Base-by-base conservation (phyloP, 2,888 invertebrate genomes). In the Amaurobius ferox region DNA sequence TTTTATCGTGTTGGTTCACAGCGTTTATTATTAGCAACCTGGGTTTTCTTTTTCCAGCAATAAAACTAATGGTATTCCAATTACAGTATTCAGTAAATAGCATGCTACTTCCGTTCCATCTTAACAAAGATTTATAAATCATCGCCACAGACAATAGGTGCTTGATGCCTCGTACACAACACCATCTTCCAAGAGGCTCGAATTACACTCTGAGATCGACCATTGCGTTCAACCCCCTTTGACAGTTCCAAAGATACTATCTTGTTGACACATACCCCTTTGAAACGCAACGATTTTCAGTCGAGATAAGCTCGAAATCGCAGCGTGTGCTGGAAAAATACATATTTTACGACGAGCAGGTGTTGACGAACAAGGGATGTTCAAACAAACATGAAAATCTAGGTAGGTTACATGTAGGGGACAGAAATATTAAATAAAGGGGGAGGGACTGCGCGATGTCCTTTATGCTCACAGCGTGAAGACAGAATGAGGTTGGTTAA, bases 221-320 rank as follows among this genome's bases (percentile, higher is more conserved):
- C 44, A 44, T 44, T 44, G 2, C 2, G 44, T 11, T 44, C 44
- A 13, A 2, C 44, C 44, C 6, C 44, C n/a, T n/a, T 11, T 44
- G 44, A 44, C 44, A 44, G 44, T 44, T 44, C 16, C n/a, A 16
- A 2, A 44, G 44, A 44, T 44, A 44, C 16, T 44, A 44, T 44
- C 44, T 44, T 44, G 44, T 44, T 44, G 44, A 44, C 44, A 44
- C 44, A 44, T 44, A 44, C 44, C 44, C 44, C 44, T 44, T 44
- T 44, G 44, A 44, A 44, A 44, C 44, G 13, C 44, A 16, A 16
- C 35, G 35, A 35, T 35, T 7, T 11, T 11, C 5, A 35, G 35
- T 11, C 11, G 44, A 44, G 6, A 44, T 44, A 44, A 44, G 16
- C 16, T 16, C 44, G 6, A 16, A 2, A 35, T 2, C 11, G 44